Base-by-base conservation (phyloP, 1,140 invertebrate genomes). In the Papilio aristodemus region DNA sequence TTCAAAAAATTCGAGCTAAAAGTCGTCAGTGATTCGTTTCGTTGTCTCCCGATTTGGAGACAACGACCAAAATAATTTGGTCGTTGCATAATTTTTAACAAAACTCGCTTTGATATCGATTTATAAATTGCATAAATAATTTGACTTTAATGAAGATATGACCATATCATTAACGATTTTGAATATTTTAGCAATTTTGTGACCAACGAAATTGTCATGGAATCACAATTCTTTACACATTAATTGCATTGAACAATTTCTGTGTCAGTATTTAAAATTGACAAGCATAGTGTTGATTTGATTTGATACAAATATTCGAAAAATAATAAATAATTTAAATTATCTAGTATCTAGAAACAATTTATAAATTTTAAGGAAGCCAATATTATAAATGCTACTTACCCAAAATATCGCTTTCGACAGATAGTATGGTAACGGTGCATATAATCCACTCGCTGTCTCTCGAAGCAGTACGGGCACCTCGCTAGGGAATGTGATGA, bases 391-490 rank as follows among this genome's bases (percentile, higher is more conserved):
- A 17, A 68, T 67, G 17, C 6, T 71, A 87, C 92, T 93, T 92
- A 95, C 95, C 93, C 94, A 89, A 74, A 95, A 92, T 73, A 94
- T 80, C 78, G 95, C 92, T 92, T 95, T 95, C n/a, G 94, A 94
- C 43, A 95, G 68, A 83, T 95, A 95, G 85, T 95, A 95, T 0
- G 94, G 93, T 22, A 92, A 89, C 0, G 94, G 92, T 9, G 93
- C 81, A 71, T 96, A 96, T 4, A 95, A 79, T 19, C 93, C 93
- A 77, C 93, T 94, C n/a, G 93, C 93, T 41, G 95, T 93, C 75
- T 96, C 95, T 76, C 94, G 78, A 6, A 95, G 80, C 27, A 95
- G 82, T 58, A 95, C 90, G 0, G 94, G 93, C 66, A 95, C 86
- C 91, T 95, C 94, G 58, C 92, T 86, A 0, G 95, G 94, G 85